These are phyloP conservation scores for Heliothis virescens DNA, from an alignment of 1,140 invertebrate species.

Conservation along the genomic window DNA sequence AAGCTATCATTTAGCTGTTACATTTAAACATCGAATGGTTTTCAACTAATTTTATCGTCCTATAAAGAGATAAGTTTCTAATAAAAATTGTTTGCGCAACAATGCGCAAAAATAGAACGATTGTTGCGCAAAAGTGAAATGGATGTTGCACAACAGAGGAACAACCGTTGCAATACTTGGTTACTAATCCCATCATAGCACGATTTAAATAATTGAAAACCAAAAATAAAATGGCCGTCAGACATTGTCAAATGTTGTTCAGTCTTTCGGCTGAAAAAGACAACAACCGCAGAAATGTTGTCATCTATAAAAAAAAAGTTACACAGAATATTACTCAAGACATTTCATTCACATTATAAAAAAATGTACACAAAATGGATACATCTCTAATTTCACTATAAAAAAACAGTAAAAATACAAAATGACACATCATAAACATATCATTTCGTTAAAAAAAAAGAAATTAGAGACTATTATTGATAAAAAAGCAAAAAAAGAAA, in stretches of 20 bases:
- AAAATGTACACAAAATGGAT: conserved; percentile 21
- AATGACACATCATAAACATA: not conserved
- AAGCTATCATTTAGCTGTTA: conserved; percentile 81
- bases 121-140: not conserved
- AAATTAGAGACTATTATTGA: conserved; percentile 8
- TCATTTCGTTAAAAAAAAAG: conserved; percentile 15
- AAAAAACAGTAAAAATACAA: not conserved
- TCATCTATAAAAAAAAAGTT: conserved; percentile 18
- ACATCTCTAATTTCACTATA: not conserved
- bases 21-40: conserved; percentile 60
- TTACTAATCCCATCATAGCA: not conserved
- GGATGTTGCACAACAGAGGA: not conserved
- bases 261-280: conserved; percentile 35
- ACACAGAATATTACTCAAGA: conserved; percentile 18
- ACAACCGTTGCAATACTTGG: not conserved
- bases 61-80: not conserved
- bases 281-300: not conserved
- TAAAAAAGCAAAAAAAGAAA: conserved; percentile 37
- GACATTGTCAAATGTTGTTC: conserved; percentile 38
- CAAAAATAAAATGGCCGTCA: conserved; percentile 42
- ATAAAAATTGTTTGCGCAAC: not conserved
- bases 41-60: not conserved
- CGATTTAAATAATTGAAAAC: conserved; percentile 12
- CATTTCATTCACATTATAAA: conserved; percentile 22
- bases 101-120: not conserved